These are phyloP conservation scores for Burhinus oedicnemus DNA, from an alignment of 2,113 vertebrate genomes.

Conservation along the genomic window DNA sequence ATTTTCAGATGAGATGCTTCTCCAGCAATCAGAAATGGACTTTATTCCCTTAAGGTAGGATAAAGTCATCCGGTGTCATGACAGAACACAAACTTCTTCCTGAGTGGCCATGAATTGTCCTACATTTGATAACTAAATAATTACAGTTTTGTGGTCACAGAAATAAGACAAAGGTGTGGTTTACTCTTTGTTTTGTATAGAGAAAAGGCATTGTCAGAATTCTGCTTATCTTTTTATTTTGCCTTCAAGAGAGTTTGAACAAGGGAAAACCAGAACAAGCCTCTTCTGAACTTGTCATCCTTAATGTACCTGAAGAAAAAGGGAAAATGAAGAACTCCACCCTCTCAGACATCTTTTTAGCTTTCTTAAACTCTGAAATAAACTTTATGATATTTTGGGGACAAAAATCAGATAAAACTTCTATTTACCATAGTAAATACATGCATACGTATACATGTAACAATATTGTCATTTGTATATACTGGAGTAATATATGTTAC, in stretches of 20 bases:
- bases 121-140: neutral
- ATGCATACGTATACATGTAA: fast-evolving
- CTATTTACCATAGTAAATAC: neutral
- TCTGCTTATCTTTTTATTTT: neutral
- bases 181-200: neutral
- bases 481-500: neutral
- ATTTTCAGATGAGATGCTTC: slow-evolving; percentile 73
- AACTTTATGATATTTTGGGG: neutral
- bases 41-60: slow-evolving; percentile 88
- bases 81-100: neutral
- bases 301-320: neutral
- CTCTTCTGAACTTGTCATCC: neutral
- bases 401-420: neutral
- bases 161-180: neutral
- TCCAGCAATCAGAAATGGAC: slow-evolving; percentile 79
- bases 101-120: neutral
- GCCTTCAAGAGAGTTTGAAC: neutral
- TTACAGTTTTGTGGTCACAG: neutral
- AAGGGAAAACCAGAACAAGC: neutral
- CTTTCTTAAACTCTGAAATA: neutral
- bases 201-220: neutral
- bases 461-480: fast-evolving
- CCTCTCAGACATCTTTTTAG: neutral
- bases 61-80: neutral
- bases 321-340: neutral